A percentile compares a stretch with the other conserved stretches of the same genome.
Conservation (phyloP, 2,888 invertebrate genomes). For the Thera britannica region DNA sequence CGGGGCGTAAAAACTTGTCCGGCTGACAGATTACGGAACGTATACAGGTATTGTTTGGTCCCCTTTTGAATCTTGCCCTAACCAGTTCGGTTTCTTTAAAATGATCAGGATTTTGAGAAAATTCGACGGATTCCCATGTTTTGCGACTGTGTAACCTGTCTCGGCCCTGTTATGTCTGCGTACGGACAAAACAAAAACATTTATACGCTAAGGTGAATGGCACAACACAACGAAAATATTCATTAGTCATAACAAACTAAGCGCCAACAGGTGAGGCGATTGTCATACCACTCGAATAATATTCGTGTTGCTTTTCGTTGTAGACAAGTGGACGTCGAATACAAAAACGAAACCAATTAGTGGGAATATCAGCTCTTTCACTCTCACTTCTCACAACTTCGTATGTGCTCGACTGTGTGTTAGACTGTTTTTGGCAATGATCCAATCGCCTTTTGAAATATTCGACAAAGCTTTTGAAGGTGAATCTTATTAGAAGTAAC, state of each 20-base stretch:
- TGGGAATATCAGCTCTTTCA: neutral
- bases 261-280: conserved; percentile 33
- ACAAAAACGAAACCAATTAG: neutral
- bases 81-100: conserved; percentile 6
- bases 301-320: conserved; percentile 4
- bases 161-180: neutral
- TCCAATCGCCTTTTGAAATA: conserved; percentile 4
- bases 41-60: neutral
- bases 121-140: neutral
- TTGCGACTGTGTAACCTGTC: neutral
- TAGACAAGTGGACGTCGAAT: conserved; percentile 8
- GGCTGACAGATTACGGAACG: neutral
- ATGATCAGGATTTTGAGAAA: neutral
- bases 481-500: neutral
- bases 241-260: conserved; percentile 29
- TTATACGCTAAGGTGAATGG: conserved; percentile 25
- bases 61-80: conserved; percentile 12
- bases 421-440: neutral
- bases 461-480: neutral
- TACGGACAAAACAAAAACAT: conserved; percentile 12
- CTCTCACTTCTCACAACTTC: neutral
- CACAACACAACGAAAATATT: conserved; percentile 18
- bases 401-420: neutral
- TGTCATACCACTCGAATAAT: conserved; percentile 18
- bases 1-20: conserved; percentile 17